Conservation (phyloP, 2,113 vertebrate species). For the Salminus brasiliensis region DNA sequence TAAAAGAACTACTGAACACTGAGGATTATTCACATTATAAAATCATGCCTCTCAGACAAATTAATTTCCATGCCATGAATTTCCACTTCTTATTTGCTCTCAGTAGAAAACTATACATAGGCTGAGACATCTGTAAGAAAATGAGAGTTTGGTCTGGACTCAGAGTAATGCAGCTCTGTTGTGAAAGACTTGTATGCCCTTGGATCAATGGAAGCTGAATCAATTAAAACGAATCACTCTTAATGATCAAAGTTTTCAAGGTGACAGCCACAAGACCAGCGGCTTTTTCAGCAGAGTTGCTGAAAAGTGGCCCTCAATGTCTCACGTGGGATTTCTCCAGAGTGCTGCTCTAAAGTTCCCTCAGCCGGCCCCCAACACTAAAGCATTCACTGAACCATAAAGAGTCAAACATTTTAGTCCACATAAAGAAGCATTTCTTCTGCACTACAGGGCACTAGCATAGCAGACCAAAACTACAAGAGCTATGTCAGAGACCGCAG, state of each 20-base stretch:
- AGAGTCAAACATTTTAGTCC: neutral
- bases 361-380: neutral
- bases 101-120: too few relatives aligned
- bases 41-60: too few relatives aligned
- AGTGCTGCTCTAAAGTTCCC: neutral
- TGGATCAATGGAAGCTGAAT: neutral
- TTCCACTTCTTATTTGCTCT: too few relatives aligned
- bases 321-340: neutral
- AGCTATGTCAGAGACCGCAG: neutral
- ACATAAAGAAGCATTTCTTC: neutral
- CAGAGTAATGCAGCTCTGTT: too few relatives aligned
- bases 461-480: neutral
- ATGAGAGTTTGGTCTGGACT: too few relatives aligned
- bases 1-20: neutral
- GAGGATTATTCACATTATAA: neutral
- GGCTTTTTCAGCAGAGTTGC: neutral
- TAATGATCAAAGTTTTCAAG: conserved; percentile 7
- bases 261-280: neutral
- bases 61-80: too few relatives aligned
- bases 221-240: neutral
- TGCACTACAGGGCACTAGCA: neutral
- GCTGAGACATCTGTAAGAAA: too few relatives aligned
- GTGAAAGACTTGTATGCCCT: too few relatives aligned
- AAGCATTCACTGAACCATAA: neutral
- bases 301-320: neutral